A percentile compares a stretch with the other conserved stretches of the same genome.
Evolutionary conservation across 2,797 vertebrate genomes (phyloP).

Genomic region (Holocentrus rufus): DNA sequence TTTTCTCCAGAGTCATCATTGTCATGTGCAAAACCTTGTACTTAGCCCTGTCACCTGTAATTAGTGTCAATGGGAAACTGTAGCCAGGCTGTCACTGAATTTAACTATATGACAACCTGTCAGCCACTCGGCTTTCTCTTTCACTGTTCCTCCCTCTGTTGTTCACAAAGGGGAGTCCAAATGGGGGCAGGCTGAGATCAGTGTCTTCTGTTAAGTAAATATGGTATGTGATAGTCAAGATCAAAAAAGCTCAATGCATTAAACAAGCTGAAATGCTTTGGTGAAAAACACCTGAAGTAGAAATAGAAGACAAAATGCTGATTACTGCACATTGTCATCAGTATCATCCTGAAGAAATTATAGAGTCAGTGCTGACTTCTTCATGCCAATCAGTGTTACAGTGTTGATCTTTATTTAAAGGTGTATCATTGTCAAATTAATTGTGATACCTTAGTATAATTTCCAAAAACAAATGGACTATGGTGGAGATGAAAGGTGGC

Average conservation of each 20-base stretch:
- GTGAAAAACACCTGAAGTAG: not conserved
- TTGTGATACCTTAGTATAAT: no score
- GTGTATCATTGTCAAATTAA: no score
- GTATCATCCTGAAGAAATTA: no score
- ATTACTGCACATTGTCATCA: no score
- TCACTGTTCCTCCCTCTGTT: conserved; percentile 43
- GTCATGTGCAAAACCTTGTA: conserved; percentile 70
- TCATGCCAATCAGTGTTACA: no score
- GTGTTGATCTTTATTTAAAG: no score
- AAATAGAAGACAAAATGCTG: no score
- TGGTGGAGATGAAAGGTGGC: no score
- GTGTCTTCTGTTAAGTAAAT: not conserved
- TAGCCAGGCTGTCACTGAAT: conserved; percentile 65
- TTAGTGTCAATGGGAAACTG: conserved; percentile 73
- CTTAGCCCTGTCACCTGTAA: conserved; percentile 81
- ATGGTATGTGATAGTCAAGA: not conserved
- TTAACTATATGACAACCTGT: conserved; percentile 71
- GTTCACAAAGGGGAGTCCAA: conserved; percentile 41
- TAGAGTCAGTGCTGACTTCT: no score
- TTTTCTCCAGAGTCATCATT: conserved; percentile 74
- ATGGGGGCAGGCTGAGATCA: not conserved
- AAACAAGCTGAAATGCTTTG: not conserved
- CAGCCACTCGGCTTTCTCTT: conserved; percentile 47
- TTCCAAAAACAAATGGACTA: no score
- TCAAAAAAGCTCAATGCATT: not conserved